Base-by-base conservation (phyloP, 2,113 vertebrate genomes). In the Notothenia rossii region DNA sequence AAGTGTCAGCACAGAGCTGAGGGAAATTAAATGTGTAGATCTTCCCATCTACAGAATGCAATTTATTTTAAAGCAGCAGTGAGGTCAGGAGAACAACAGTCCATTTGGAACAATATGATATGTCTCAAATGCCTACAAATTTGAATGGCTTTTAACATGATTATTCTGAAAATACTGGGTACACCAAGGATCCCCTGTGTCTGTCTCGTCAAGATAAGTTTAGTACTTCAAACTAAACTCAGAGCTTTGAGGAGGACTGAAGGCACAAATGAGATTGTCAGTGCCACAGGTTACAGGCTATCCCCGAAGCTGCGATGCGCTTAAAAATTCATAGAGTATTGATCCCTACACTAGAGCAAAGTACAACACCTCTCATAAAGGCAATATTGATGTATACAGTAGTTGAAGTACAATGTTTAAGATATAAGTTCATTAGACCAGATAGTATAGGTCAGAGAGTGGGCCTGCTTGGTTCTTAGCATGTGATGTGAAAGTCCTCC, bases 271-370 rank as follows among this genome's bases (percentile, higher is more conserved):
- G 79, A 88, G 74, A 83, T 50, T 88, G 84, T 81, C 88, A 89
- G 72, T 40, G 66, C 77, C 65, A 79, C 69, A 63, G 84, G 85
- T 87, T 87, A 85, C 75, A 79, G 72, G 69, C 77, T 77, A 81
- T 80, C 72, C 75, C 53, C 9, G 64, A 64, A 82, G 88, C 81
- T 75, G 81, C 86, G 90, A 93, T 80, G 77, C 77, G 76, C 88
- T 92, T 91, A 88, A 90, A 93, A 94, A 95, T 94, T 94, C 94
- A 95, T 94, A 92, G 93, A 94, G 82, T 94, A 95, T 95, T 75
- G 94, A 95, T 94, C 88, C 79, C 76, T 61, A 53, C 75, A 82
- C 88, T 87, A 51, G 29, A 87, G 85, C 83, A 88, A 92, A 91
- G 87, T 89, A 88, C 91, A 94, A 93, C 78, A 90, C 67, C 79